These are phyloP conservation scores for Drosophila willistoni DNA, from an alignment of 1,140 invertebrate species.

Conservation along the genomic window DNA sequence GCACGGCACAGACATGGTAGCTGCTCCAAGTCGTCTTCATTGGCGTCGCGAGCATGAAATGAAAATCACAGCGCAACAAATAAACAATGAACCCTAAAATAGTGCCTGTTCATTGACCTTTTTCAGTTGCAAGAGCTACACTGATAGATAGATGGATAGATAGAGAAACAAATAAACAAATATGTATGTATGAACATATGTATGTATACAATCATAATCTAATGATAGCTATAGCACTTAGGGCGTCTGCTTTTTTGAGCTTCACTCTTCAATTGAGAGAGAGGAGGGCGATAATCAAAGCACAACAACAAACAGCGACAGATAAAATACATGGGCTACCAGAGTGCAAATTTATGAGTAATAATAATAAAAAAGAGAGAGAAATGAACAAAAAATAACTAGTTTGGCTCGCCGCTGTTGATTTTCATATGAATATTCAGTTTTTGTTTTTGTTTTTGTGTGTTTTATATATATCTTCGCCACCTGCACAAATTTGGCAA, in stretches of 20 bases:
- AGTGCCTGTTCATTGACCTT: constrained; percentile 62
- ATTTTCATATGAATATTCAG: constrained; percentile 42
- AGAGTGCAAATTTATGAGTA: constrained; percentile 12
- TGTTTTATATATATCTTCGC: constrained; percentile 17
- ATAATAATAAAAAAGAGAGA: neutral
- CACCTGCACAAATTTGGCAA: constrained; percentile 62
- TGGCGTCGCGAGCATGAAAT: constrained; percentile 25
- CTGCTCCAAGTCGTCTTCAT: constrained; percentile 2
- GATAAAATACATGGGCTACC: no score
- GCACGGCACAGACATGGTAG: neutral
- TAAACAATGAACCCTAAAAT: constrained; percentile 68
- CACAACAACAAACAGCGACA: no score
- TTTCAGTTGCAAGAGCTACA: neutral
- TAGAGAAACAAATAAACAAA: constrained; percentile 35
- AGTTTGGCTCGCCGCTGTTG: constrained; percentile 18
- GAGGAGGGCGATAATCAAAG: neutral
- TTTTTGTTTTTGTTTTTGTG: constrained; percentile 10
- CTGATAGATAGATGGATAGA: constrained; percentile 2
- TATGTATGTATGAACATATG: neutral
- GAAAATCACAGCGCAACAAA: constrained; percentile 53
- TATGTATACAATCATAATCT: constrained; percentile 24
- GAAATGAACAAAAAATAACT: constrained; percentile 24
- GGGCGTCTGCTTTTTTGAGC: neutral
- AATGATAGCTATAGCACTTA: constrained; percentile 31
- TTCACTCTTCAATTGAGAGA: neutral